phyloP scores from a whole-genome alignment of 2,797 vertebrate species.

The Sebastolobus alascanus region DNA sequence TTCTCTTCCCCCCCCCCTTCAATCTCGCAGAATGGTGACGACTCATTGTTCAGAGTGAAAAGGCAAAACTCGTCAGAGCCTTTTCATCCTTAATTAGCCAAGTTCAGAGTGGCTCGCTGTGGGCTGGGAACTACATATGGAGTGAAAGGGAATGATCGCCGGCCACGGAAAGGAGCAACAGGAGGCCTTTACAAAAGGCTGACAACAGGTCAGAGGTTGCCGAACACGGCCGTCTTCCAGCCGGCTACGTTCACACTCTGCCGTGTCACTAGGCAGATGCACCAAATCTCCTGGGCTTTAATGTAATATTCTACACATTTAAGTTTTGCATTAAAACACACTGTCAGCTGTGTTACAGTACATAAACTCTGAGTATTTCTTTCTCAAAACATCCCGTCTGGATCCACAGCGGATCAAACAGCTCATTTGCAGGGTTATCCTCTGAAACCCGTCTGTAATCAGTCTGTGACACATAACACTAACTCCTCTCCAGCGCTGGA shows the following conservation, averaged over 20 bases:
- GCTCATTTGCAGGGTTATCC: conserved; percentile 12
- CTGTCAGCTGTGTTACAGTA: background rate
- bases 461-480: conserved; percentile 12
- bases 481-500: conserved; percentile 1
- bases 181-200: conserved; percentile 62
- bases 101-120: conserved; percentile 73
- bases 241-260: conserved; percentile 40
- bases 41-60: conserved; percentile 71
- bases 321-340: background rate
- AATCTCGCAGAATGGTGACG: conserved; percentile 53
- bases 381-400: conserved; percentile 18
- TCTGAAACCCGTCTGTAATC: conserved; percentile 14
- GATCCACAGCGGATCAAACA: conserved; percentile 17
- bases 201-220: conserved; percentile 75
- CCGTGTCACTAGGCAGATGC: conserved; percentile 22
- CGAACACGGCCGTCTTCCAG: conserved; percentile 52
- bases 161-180: conserved; percentile 57
- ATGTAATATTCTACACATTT: background rate
- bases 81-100: conserved; percentile 81
- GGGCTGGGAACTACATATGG: conserved; percentile 72
- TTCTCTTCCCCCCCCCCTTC: background rate
- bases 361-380: background rate
- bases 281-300: conserved; percentile 2
- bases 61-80: conserved; percentile 64
- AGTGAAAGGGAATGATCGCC: conserved; percentile 60